A percentile compares a stretch with the other conserved stretches of the same genome.
phyloP scores from a whole-genome alignment of 2,797 vertebrate species.

The Aythya fuligula region DNA sequence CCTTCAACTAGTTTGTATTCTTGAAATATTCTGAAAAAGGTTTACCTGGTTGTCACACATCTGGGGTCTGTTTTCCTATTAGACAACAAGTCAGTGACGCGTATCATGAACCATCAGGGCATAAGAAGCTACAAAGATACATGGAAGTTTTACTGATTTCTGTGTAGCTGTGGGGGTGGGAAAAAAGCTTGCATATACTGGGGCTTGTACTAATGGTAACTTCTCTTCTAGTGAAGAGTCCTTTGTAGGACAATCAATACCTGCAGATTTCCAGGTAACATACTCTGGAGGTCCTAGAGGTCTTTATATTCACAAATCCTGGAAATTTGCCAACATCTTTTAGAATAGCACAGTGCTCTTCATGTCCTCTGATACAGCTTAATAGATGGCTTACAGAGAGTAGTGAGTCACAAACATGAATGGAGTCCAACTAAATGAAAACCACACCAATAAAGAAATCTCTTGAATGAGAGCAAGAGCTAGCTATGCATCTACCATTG shows the following conservation, averaged over 20 bases:
- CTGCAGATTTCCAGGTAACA: not conserved
- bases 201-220: not conserved
- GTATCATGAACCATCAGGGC: not conserved
- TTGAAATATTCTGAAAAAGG: not conserved
- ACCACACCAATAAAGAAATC: not conserved
- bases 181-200: not conserved
- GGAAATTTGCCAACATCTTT: not conserved
- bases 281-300: not conserved
- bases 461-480: not conserved
- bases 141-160: not conserved
- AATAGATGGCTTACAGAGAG: not conserved
- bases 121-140: not conserved
- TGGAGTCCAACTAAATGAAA: not conserved
- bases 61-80: not conserved
- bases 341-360: not conserved
- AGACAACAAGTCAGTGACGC: not conserved
- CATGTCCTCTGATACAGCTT: not conserved
- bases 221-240: not conserved
- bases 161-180: too few relatives aligned
- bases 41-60: not conserved
- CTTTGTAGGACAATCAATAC: not conserved
- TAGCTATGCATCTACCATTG: accelerated
- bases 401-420: not conserved
- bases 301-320: not conserved
- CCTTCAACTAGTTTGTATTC: not conserved